A percentile compares a stretch with the other conserved stretches of the same genome.
Evolutionary conservation across 2,888 invertebrate species (phyloP).

Genomic region (Dysmachus trigonus): DNA sequence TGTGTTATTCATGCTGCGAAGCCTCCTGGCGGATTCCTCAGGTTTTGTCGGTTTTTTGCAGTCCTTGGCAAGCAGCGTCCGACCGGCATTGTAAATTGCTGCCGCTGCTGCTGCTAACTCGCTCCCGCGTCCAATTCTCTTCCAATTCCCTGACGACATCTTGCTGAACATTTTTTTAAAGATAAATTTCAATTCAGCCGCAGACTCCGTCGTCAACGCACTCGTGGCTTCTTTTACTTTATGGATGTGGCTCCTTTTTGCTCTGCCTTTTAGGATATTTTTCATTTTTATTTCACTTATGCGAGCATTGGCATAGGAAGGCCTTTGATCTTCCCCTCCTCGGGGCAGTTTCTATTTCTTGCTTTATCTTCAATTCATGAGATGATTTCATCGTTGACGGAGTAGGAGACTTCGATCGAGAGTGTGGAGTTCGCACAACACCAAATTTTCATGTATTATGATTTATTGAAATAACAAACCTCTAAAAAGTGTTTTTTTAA

Average conservation of each 20-base stretch:
- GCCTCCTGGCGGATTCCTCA: conserved; percentile 11
- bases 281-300: conserved; percentile 10
- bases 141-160: conserved; percentile 6
- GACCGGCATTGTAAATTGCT: conserved; percentile 14
- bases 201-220: background rate
- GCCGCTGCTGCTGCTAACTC: background rate
- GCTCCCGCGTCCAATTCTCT: background rate
- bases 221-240: background rate
- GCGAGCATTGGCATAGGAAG: background rate
- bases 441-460: background rate
- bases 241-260: background rate
- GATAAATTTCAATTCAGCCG: conserved; percentile 36
- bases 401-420: background rate
- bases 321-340: background rate
- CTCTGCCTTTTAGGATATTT: background rate
- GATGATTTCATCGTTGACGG: background rate
- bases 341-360: background rate
- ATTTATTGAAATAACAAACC: background rate
- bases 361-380: background rate
- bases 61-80: background rate
- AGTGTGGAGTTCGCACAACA: background rate
- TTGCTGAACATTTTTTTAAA: background rate
- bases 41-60: background rate
- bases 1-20: conserved; percentile 42
- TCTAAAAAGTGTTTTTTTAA: background rate